A percentile compares a stretch with the other conserved stretches of the same genome.
phyloP scores from a whole-genome alignment of 2,113 vertebrate species.

The Danio rerio region DNA sequence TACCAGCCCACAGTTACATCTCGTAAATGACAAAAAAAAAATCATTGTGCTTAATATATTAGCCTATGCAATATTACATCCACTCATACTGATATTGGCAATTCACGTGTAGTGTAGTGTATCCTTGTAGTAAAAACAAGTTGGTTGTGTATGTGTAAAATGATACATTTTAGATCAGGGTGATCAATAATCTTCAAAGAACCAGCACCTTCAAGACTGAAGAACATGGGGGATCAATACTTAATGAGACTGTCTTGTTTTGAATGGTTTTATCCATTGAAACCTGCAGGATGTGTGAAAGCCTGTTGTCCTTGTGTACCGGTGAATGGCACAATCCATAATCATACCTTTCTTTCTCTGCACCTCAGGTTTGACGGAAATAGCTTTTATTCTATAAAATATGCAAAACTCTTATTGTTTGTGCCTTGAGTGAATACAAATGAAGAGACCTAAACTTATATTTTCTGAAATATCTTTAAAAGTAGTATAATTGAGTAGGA shows the following conservation, averaged over 20 bases:
- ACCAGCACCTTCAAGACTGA: constrained; percentile 5
- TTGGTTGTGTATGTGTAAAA: not conserved
- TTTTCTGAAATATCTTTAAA: too few relatives aligned
- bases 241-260: not conserved
- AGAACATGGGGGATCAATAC: constrained; percentile 39
- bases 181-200: not conserved
- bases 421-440: not conserved
- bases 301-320: not conserved
- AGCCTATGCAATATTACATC: not conserved
- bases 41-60: not conserved
- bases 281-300: constrained; percentile 16
- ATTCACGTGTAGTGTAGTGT: not conserved
- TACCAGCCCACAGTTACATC: not conserved
- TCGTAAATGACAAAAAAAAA: not conserved
- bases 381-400: not conserved
- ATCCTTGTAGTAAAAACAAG: not conserved
- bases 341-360: not conserved
- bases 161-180: not conserved
- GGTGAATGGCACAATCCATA: not conserved
- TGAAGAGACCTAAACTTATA: not conserved
- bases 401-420: not conserved
- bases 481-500: too few relatives aligned
- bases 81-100: not conserved
- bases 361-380: not conserved
- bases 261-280: constrained; percentile 8